Evolutionary conservation across 1,140 invertebrate species (phyloP).

Genomic region (Drosophila triauraria): DNA sequence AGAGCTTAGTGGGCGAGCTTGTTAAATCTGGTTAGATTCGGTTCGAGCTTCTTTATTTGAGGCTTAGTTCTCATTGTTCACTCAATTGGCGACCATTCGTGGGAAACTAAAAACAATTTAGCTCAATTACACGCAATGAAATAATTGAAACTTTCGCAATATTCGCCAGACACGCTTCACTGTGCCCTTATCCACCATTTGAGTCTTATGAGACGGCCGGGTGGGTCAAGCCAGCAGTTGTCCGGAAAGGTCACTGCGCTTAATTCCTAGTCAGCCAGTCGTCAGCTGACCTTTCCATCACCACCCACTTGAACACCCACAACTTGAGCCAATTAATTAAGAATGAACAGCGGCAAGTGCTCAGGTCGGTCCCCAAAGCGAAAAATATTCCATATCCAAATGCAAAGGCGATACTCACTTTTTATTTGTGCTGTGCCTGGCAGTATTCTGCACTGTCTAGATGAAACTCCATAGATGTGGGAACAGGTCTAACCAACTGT

Average conservation of each 20-base stretch:
- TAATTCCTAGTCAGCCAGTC: slow-evolving; percentile 7
- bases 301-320: slow-evolving; percentile 5
- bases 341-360: not conserved
- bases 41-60: slow-evolving; percentile 4
- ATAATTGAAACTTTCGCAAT: slow-evolving; percentile 48
- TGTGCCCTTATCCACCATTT: slow-evolving; percentile 11
- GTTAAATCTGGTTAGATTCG: slow-evolving; percentile 27
- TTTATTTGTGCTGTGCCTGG: slow-evolving; percentile 98
- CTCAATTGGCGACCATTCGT: slow-evolving; percentile 55
- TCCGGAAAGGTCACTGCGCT: slow-evolving; percentile 33
- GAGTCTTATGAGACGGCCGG: slow-evolving; percentile 1
- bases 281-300: slow-evolving; percentile 37
- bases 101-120: slow-evolving; percentile 43
- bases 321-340: slow-evolving; percentile 42
- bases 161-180: slow-evolving; percentile 20
- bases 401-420: slow-evolving; percentile 63
- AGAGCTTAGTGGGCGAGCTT: not conserved
- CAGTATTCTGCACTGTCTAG: slow-evolving; percentile 97
- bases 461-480: slow-evolving; percentile 98
- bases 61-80: slow-evolving; percentile 13
- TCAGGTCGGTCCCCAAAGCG: not conserved
- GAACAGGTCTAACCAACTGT: slow-evolving; percentile 86
- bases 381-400: not conserved
- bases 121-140: slow-evolving; percentile 64
- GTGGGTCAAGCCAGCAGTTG: slow-evolving; percentile 11